A percentile compares a stretch with the other conserved stretches of the same genome.
Evolutionary conservation across 2,113 vertebrate species (phyloP).

Genomic region (Crotalus tigris): DNA sequence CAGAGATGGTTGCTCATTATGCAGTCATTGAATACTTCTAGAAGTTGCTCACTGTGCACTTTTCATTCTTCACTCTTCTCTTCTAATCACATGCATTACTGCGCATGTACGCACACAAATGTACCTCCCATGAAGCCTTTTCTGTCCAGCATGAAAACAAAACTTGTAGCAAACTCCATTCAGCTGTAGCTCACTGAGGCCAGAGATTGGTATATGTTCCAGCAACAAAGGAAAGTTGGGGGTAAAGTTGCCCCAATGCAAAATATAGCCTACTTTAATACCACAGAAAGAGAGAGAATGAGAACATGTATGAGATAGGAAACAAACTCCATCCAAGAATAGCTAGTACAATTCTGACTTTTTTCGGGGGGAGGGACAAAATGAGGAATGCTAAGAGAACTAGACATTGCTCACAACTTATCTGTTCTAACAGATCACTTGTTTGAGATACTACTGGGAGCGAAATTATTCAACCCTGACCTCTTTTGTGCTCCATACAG

Average conservation of each 20-base stretch:
- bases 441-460: not conserved
- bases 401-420: not conserved
- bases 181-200: not conserved
- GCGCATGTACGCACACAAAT: not conserved
- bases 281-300: not conserved
- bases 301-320: not conserved
- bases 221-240: conserved; percentile 21
- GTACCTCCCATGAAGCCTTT: conserved; percentile 5
- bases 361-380: not conserved
- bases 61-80: conserved; percentile 35
- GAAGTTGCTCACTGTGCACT: conserved; percentile 22
- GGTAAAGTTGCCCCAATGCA: not conserved
- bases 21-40: conserved; percentile 54
- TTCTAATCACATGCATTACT: not conserved
- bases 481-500: not conserved
- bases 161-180: conserved; percentile 32
- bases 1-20: conserved; percentile 22
- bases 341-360: not conserved
- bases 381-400: not conserved
- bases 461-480: not conserved
- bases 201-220: not conserved
- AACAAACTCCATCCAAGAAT: not conserved
- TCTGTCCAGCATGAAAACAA: conserved; percentile 17
- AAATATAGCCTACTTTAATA: not conserved
- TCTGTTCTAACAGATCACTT: not conserved